phyloP scores from a whole-genome alignment of 2,888 invertebrate species.

The Cyrtodaria siliqua region DNA sequence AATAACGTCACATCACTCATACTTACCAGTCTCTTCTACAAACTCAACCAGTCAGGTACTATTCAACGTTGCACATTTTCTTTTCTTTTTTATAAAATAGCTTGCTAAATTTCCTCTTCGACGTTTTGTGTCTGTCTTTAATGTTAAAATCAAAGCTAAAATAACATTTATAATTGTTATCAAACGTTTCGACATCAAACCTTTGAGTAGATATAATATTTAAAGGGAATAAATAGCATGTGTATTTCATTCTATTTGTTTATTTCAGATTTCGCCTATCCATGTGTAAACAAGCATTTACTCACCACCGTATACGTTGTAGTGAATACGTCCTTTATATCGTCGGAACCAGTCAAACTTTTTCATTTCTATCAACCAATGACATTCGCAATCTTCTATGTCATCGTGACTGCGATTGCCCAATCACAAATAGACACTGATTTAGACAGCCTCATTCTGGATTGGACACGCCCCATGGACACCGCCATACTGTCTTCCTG shows the following conservation, averaged over 20 bases:
- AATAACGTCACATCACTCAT: constrained; percentile 26
- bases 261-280: neutral
- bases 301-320: neutral
- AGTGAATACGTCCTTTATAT: neutral
- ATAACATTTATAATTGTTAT: neutral
- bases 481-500: constrained; percentile 31
- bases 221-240: no score
- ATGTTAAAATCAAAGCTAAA: neutral
- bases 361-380: constrained; percentile 12
- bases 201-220: no score
- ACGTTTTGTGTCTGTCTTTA: neutral
- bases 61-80: neutral
- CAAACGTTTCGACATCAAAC: no score
- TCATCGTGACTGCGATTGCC: neutral
- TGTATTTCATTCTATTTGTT: neutral
- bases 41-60: neutral
- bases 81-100: neutral
- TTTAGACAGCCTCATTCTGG: neutral
- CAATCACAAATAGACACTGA: no score
- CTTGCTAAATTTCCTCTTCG: neutral
- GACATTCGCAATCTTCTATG: neutral
- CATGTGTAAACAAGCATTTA: constrained; percentile 1
- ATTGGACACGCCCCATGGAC: constrained; percentile 2
- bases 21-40: constrained; percentile 13
- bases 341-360: constrained; percentile 5